Percentiles rank a stretch among this genome's conserved stretches.
These are phyloP conservation scores for Peromyscus polionotus DNA, from an alignment of 2,113 vertebrate genomes.

Conservation along the genomic window DNA sequence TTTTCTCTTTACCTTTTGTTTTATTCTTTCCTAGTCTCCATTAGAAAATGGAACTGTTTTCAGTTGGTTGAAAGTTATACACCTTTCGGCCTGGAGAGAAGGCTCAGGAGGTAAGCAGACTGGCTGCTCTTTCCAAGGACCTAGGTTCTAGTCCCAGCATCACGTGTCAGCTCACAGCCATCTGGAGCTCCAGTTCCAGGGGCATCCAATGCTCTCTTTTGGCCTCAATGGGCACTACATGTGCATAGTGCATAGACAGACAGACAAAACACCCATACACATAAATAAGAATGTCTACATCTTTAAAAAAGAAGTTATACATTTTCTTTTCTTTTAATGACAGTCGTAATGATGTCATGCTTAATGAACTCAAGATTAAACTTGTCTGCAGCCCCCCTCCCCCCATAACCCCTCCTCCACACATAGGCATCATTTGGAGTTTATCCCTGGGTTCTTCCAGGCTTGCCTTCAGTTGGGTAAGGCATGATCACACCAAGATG, in stretches of 20 bases:
- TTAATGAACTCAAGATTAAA: background rate
- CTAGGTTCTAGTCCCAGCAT: background rate
- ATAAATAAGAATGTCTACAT: too few relatives aligned
- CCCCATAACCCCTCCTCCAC: fast-evolving
- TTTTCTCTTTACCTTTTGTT: background rate
- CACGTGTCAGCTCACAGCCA: background rate
- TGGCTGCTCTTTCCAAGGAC: background rate
- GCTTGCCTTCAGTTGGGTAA: background rate
- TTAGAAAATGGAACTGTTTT: conserved; percentile 9
- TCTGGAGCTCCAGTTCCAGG: background rate
- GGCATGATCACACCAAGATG: background rate
- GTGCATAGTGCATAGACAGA: background rate
- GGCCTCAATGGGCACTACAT: background rate
- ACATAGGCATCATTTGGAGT: background rate
- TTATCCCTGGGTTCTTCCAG: background rate
- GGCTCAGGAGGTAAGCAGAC: background rate
- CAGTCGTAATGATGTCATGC: too few relatives aligned
- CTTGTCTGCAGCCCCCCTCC: background rate
- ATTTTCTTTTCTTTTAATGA: background rate
- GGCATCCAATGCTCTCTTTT: background rate
- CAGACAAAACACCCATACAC: background rate
- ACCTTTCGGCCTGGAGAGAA: background rate
- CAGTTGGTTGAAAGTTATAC: background rate
- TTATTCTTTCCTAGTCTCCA: background rate
- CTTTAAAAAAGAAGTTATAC: background rate